Base-by-base conservation (phyloP, 2,888 invertebrate genomes). In the Pyrocoelia pectoralis region DNA sequence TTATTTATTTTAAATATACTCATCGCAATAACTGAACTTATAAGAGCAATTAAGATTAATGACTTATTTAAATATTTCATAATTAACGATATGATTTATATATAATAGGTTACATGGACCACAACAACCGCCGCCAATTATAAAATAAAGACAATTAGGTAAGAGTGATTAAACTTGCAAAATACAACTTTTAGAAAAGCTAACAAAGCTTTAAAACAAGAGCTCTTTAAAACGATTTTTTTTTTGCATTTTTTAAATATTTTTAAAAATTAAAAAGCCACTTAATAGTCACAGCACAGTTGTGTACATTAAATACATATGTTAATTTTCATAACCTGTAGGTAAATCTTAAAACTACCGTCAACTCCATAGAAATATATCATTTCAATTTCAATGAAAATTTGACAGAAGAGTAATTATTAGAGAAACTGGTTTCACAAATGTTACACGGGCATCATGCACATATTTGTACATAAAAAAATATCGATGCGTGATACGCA, bases 241-340 rank as follows among this genome's bases (percentile, higher is more conserved):
- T 77, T 78, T 74, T 68, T 67, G 59, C 62, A 65, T 67, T 69
- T 69, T 63, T 72, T 76, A 74, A 71, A 75, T 76, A 75, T 77
- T 78, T 80, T 80, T 81, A 81, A 79, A 82, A 82, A 82, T 82
- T 82, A 82, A 83, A 83, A 84, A 84, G 83, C 83, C 84, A 83
- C 83, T 83, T 83, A 82, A 82, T 81, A 82, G 82, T 84, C 83
- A 83, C 83, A 83, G 83, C 83, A 83, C 83, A 83, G 83, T 83
- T 83, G 82, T 83, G 82, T 83, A 83, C 82, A 83, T 80, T 68
- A 79, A 79, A 78, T 77, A 78, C 79, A 79, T 78, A 77, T 77
- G 76, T 78, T 79, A 75, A 75, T 78, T 51, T 58, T 59, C 64
- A 59, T 64, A 58, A 60, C 56, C 65, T 60, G 60, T 65, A 65